phyloP scores from a whole-genome alignment of 2,113 vertebrate genomes.

The Gadus chalcogrammus region DNA sequence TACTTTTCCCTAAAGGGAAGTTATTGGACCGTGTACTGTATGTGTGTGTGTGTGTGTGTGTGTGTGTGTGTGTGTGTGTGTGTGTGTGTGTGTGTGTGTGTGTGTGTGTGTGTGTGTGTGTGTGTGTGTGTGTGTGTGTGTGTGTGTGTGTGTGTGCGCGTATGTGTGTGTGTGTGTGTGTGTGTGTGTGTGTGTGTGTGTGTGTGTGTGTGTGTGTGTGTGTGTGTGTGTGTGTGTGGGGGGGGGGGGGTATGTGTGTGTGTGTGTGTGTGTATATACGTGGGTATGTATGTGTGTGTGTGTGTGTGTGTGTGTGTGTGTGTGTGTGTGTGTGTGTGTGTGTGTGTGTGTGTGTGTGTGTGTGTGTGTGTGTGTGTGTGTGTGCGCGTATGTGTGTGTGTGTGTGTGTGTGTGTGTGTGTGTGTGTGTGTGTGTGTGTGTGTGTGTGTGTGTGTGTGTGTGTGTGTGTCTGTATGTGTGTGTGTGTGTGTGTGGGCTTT shows the following conservation, averaged over 20 bases:
- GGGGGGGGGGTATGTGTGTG: too few relatives aligned
- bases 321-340: too few relatives aligned
- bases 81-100: background rate
- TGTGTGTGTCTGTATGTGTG: too few relatives aligned
- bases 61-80: background rate
- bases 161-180: too few relatives aligned
- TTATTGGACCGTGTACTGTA: conserved; percentile 8
- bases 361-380: too few relatives aligned
- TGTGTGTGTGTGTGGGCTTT: background rate
- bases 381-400: background rate
- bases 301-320: conserved; percentile 6
- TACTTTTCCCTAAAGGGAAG: conserved; percentile 38
- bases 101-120: background rate
- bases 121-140: conserved; percentile 1
- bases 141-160: too few relatives aligned
- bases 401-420: conserved; percentile 9
- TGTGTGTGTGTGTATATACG: too few relatives aligned
- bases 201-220: too few relatives aligned
- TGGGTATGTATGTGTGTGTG: background rate
- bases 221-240: too few relatives aligned
- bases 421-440: background rate
- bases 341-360: too few relatives aligned
- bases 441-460: too few relatives aligned
- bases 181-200: too few relatives aligned
- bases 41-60: background rate